Conservation (phyloP, 2,888 invertebrate genomes). For the Xestia c-nigrum region DNA sequence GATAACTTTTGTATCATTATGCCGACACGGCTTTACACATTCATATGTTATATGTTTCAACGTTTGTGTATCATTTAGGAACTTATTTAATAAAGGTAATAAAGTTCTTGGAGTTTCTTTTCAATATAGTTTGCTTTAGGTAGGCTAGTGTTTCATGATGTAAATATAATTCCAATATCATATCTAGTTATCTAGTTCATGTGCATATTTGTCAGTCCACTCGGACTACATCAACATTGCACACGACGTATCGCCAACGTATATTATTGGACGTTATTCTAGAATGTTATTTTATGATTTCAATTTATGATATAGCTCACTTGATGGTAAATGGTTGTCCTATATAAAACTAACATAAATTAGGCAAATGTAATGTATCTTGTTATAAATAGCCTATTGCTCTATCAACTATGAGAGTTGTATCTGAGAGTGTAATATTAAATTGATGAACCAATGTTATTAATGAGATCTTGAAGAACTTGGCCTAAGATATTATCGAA, state of each 20-base stretch:
- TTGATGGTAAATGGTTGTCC: constrained; percentile 64
- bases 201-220: constrained; percentile 36
- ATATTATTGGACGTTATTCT: constrained; percentile 40
- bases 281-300: constrained; percentile 45
- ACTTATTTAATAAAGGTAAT: constrained; percentile 83
- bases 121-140: constrained; percentile 52
- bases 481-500: neutral
- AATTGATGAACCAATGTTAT: neutral
- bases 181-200: constrained; percentile 21
- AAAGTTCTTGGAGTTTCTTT: constrained; percentile 82
- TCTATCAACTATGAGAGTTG: constrained; percentile 14
- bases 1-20: constrained; percentile 80
- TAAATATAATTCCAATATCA: constrained; percentile 47
- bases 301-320: constrained; percentile 51
- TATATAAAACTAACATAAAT: constrained; percentile 48
- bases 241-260: constrained; percentile 43
- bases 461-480: neutral
- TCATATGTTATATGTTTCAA: constrained; percentile 68
- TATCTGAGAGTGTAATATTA: constrained; percentile 6
- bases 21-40: constrained; percentile 70
- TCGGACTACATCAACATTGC: constrained; percentile 35
- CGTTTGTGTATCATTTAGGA: constrained; percentile 74
- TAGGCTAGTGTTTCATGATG: constrained; percentile 37
- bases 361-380: constrained; percentile 42
- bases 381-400: constrained; percentile 33